phyloP scores from a whole-genome alignment of 2,888 invertebrate species.

The Drosophila gaucha region DNA sequence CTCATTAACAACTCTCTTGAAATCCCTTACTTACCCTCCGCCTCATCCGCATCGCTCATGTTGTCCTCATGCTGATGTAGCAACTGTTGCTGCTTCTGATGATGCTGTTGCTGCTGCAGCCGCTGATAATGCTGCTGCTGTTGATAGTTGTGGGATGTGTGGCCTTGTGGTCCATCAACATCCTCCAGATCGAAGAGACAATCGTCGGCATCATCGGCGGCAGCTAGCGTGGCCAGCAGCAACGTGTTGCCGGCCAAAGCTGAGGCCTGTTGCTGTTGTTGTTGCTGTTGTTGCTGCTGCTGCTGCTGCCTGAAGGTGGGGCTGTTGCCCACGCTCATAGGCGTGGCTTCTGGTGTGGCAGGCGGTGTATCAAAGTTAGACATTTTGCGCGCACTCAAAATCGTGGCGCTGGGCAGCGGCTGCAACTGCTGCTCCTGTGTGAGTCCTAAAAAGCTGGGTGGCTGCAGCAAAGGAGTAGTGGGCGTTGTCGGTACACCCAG shows the following conservation, averaged over 20 bases:
- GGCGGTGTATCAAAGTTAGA: constrained; percentile 85
- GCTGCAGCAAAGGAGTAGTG: constrained; percentile 64
- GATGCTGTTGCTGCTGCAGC: constrained; percentile 31
- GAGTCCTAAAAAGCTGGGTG: constrained; percentile 54
- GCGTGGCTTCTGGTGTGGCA: constrained; percentile 84
- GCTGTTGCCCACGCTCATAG: constrained; percentile 85
- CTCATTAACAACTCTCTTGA: neutral
- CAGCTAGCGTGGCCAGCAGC: constrained; percentile 35
- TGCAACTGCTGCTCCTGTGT: constrained; percentile 37
- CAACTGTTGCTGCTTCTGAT: constrained; percentile 16
- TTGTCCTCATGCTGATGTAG: constrained; percentile 52
- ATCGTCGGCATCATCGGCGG: constrained; percentile 86
- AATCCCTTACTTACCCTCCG: constrained; percentile 87
- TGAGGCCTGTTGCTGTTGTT: constrained; percentile 19
- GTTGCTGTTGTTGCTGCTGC: constrained; percentile 33
- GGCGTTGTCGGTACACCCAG: constrained; percentile 78
- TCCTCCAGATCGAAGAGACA: constrained; percentile 92
- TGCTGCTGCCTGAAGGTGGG: constrained; percentile 83
- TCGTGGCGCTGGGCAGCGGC: constrained; percentile 48
- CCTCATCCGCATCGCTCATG: constrained; percentile 90
- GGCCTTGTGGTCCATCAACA: constrained; percentile 62
- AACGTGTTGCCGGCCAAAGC: constrained; percentile 6
- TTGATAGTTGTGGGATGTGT: constrained; percentile 30
- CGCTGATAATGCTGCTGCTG: constrained; percentile 48
- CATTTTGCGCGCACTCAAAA: constrained; percentile 74